Base-by-base conservation (phyloP, 2,888 invertebrate species). In the Acrobeloides nanus region DNA sequence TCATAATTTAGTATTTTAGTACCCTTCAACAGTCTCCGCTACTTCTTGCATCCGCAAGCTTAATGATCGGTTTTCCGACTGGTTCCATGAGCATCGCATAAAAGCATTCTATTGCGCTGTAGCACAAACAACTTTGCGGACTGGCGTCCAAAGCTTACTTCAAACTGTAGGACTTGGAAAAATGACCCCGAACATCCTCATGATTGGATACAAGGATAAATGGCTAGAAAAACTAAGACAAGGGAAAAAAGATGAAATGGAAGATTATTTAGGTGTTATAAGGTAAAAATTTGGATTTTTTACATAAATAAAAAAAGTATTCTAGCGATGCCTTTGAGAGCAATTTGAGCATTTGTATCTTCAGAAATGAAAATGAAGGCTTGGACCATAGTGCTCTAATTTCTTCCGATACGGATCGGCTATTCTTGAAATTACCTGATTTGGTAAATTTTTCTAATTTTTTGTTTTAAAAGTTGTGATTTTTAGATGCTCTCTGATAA, bases 261-360 rank as follows among this genome's bases (percentile, higher is more conserved):
- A 83, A 39, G 86, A 87, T 74, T 95, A 95, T 77, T 89, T 93
- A 67, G 87, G 88, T 74, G 82, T 89, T 31, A 84, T 95, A 80
- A 92, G 93, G 87, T 93, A 79, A 83, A 87, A 82, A 46, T 10
- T 21, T 17, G 6, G 15, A 44, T 20, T 46, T 12, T 45, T 43
- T 25, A 25, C 20, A 8, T 8, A 17, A 46, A 43, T 10, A 21
- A 7, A 6, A 10, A 10, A 5, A 12, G 27, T 45, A 38, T 46
- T 68, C 62, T 75, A 86, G 86, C 74, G 86, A 88, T 80, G 89
- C 92, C 0, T 80, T 95, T 59, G 92, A 93, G 76, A 83, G 89
- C 77, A 86, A 90, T 75, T 81, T 89, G 79, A 87, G 89, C 4
- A 83, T 92, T 15, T 89, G 87, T 6, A 83, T 95, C 46, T 79